These are phyloP conservation scores for Dendrocincla fuliginosa DNA, from an alignment of 2,797 vertebrate genomes.

Conservation along the genomic window DNA sequence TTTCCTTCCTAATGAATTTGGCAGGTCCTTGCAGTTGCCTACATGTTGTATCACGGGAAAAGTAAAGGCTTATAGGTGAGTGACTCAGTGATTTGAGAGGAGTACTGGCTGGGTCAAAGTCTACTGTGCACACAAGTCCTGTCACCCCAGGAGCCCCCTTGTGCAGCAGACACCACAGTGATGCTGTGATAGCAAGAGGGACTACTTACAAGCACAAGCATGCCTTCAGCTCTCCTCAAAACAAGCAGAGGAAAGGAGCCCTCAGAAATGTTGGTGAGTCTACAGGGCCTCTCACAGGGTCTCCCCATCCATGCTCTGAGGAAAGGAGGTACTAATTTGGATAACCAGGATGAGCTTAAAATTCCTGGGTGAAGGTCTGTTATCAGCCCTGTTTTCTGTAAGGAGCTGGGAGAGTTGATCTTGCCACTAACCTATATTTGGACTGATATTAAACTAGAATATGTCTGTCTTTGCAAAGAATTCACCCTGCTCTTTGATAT, in stretches of 20 bases:
- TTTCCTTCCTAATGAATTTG: conserved; percentile 22
- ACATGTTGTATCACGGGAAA: not conserved
- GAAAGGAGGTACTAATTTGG: not conserved
- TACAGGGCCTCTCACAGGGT: not conserved
- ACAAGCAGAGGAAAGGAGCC: not conserved
- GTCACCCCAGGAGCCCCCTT: not conserved
- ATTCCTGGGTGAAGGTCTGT: not conserved
- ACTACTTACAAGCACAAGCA: not conserved
- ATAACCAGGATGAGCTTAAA: not conserved
- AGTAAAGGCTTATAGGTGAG: not conserved
- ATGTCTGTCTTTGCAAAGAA: not conserved
- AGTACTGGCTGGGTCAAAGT: not conserved
- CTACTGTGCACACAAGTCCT: not conserved
- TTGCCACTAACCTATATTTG: not conserved
- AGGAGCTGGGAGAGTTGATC: not conserved
- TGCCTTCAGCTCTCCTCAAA: not conserved
- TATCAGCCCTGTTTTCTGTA: not conserved
- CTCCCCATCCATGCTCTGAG: too few species aligned
- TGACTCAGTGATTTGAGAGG: not conserved
- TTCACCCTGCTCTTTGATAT: not conserved
- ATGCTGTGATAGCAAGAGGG: not conserved
- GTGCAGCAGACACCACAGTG: not conserved
- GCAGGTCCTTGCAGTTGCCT: conserved; percentile 21
- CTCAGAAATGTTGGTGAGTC: not conserved
- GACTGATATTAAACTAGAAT: not conserved